Evolutionary conservation across 2,113 vertebrate species (phyloP).

Genomic region (Spheniscus mendiculus): DNA sequence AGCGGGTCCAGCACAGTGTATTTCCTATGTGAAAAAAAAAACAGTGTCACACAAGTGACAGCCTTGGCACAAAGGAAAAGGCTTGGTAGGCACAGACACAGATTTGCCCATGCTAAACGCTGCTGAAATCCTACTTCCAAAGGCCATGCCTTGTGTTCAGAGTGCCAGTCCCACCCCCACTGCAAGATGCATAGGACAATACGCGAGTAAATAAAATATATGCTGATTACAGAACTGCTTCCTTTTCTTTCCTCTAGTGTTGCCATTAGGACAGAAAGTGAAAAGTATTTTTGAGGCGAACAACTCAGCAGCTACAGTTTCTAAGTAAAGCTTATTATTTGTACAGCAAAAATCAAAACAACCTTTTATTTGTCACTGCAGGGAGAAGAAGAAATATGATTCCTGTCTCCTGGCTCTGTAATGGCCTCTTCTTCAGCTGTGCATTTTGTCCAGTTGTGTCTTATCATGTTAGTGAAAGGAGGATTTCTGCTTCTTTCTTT

Average conservation of each 20-base stretch:
- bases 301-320: slow-evolving; percentile 19
- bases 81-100: neutral
- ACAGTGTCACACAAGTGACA: neutral
- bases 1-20: neutral
- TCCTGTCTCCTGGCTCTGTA: slow-evolving; percentile 54
- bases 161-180: neutral
- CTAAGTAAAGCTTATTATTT: slow-evolving; percentile 73
- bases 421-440: slow-evolving; percentile 39
- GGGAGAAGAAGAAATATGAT: slow-evolving; percentile 74
- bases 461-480: slow-evolving; percentile 45
- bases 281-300: slow-evolving; percentile 53
- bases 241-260: neutral
- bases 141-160: neutral
- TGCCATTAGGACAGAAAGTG: slow-evolving; percentile 8
- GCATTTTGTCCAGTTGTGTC: slow-evolving; percentile 33
- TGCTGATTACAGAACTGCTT: neutral
- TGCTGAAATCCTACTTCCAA: neutral
- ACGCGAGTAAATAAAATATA: slow-evolving; percentile 18
- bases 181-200: slow-evolving; percentile 28
- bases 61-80: neutral
- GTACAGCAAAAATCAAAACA: slow-evolving; percentile 71
- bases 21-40: neutral
- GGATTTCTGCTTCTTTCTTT: slow-evolving; percentile 7
- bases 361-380: slow-evolving; percentile 72
- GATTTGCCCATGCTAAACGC: neutral